These are phyloP conservation scores for Sebastes itinus DNA, from an alignment of 2,797 vertebrate genomes.

Conservation along the genomic window DNA sequence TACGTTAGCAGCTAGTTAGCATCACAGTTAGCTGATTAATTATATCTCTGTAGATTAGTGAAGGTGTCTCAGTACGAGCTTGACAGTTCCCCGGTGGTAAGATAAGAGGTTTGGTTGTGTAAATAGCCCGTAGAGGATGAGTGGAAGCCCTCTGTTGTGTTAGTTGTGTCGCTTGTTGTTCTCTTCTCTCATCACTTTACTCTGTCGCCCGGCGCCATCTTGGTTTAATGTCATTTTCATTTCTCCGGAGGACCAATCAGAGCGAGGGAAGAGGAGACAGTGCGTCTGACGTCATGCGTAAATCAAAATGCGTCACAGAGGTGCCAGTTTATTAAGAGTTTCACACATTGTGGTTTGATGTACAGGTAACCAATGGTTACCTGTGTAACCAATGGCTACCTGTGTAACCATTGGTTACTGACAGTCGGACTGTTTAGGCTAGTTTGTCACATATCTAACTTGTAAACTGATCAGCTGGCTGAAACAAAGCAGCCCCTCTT, in stretches of 20 bases:
- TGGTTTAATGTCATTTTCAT: constrained; percentile 78
- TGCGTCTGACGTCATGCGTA: constrained; percentile 41
- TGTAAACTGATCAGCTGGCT: no score
- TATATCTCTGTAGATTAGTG: not conserved
- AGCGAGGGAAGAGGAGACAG: not conserved
- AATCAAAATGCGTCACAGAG: constrained; percentile 28
- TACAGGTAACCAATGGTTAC: no score
- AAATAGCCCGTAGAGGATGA: not conserved
- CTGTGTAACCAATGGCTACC: no score
- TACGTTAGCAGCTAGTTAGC: constrained; percentile 66
- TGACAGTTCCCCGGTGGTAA: not conserved
- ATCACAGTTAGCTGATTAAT: constrained; percentile 47
- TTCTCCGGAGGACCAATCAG: constrained; percentile 64
- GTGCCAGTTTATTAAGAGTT: no score
- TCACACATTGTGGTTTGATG: no score
- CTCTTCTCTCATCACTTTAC: constrained; percentile 75
- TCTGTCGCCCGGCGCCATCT: constrained; percentile 80
- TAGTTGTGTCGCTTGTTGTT: constrained; percentile 65
- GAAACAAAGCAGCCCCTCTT: no score
- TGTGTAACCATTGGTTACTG: no score
- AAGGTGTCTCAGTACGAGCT: not conserved
- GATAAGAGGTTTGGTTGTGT: not conserved
- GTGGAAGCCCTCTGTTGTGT: constrained; percentile 4
- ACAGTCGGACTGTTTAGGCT: no score
- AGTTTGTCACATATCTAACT: no score